Evolutionary conservation across 2,888 invertebrate species (phyloP), one percentile per base, ranked within the genome.

Genomic region (Phyllotreta cruciferae): DNA sequence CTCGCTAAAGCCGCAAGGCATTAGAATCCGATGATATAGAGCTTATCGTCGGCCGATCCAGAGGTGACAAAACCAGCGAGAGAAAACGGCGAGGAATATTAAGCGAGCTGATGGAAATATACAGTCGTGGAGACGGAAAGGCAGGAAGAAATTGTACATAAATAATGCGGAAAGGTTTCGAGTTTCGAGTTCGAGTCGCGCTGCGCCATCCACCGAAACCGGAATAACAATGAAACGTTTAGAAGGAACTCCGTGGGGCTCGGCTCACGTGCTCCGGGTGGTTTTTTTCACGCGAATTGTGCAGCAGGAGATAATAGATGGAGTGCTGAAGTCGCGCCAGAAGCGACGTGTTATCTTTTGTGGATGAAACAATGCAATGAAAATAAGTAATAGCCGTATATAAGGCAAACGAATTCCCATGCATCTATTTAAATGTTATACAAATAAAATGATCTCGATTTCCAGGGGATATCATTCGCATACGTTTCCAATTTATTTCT

Each of bases 81-180:
- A 69, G 24, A 70, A n/a, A 68, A 67, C 73, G 72, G 72, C 72
- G 71, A 70, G 72, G 73, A 73, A 74, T 74, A 74, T 74, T 73
- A 73, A 73, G 71, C 70, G 70, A 63, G 66, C 69, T 71, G 72
- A 72, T 71, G 71, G 63, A 66, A 68, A 71, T 69, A 71, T 68
- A 69, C 70, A 68, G 66, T 68, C 62, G 62, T 60, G 57, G 65
- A 65, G 67, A 65, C 67, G 60, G 57, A 63, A 57, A 55, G 56
- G 57, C 67, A 66, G 60, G 60, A 68, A 62, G 61, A 60, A 66
- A 61, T 56, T 60, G 66, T 63, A 66, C 62, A 68, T 68, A 68
- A 68, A 68, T 68, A 68, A 68, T 66, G 64, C 58, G 56, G 58
- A 63, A 60, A 24, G 63, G 64, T 68, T 68, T 62, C 62, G 64